Conservation (phyloP, 2,888 invertebrate genomes). For the Conops quadrifasciatus region DNA sequence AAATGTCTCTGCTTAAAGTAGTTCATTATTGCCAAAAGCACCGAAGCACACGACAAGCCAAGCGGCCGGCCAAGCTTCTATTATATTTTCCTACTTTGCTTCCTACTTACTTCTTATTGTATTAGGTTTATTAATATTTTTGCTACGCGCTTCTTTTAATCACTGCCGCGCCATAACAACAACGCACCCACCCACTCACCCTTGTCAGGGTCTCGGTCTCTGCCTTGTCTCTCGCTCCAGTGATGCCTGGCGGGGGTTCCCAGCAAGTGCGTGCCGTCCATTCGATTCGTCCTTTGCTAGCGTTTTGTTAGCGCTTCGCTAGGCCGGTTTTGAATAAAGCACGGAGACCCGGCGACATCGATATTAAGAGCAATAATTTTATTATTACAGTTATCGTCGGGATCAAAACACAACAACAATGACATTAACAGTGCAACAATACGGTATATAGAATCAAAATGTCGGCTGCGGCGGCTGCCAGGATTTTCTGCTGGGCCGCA, state of each 20-base stretch:
- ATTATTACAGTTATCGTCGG: slow-evolving; percentile 10
- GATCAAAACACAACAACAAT: slow-evolving; percentile 13
- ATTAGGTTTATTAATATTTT: neutral
- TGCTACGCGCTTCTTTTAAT: neutral
- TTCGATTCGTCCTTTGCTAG: neutral
- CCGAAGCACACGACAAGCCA: too few species aligned
- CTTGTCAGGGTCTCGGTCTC: too few species aligned
- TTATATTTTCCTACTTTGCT: neutral
- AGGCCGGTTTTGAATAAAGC: neutral
- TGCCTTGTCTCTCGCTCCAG: too few species aligned
- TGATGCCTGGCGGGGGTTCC: too few species aligned
- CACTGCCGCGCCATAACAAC: neutral
- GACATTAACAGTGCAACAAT: slow-evolving; percentile 4
- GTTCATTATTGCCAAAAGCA: too few species aligned
- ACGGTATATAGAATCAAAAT: too few species aligned
- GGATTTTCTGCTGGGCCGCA: neutral
- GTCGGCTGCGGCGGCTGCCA: neutral
- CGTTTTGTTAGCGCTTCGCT: neutral
- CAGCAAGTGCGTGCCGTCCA: too few species aligned
- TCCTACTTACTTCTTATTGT: neutral
- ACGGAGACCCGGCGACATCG: too few species aligned
- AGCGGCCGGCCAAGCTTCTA: too few species aligned
- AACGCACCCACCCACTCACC: neutral
- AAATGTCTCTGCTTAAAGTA: too few species aligned
- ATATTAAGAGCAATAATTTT: slow-evolving; percentile 1